Conservation (phyloP, 2,888 invertebrate genomes). For the Ophion costatus region DNA sequence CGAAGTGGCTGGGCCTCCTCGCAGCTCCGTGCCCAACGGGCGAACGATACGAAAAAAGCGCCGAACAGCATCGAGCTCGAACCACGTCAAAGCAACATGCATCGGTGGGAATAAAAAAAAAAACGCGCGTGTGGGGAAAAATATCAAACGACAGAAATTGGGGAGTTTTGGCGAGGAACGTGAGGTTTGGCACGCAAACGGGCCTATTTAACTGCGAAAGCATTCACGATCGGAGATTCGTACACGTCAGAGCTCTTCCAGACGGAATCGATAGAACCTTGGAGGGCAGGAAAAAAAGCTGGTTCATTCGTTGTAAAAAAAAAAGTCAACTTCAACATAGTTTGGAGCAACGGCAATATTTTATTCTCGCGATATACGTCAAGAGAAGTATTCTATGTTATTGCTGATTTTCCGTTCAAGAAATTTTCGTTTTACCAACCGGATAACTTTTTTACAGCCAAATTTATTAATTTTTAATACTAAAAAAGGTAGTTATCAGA, state of each 20-base stretch:
- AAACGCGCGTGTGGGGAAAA: not conserved
- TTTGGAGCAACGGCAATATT: not conserved
- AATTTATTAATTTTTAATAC: not conserved
- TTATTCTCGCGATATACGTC: not conserved
- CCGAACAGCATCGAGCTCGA: not conserved
- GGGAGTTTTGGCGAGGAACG: slow-evolving; percentile 35
- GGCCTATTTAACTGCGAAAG: not conserved
- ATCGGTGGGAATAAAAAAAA: not conserved
- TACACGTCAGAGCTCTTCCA: not conserved
- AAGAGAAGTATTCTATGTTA: no score
- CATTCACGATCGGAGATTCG: slow-evolving; percentile 3
- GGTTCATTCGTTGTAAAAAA: not conserved
- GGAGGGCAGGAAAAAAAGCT: not conserved
- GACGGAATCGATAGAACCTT: not conserved
- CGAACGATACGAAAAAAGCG: not conserved
- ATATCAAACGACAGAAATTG: slow-evolving; percentile 33
- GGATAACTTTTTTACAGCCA: not conserved
- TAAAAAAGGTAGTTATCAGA: no score
- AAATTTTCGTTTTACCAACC: no score
- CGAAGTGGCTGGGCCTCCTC: not conserved
- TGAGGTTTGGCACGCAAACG: slow-evolving; percentile 26
- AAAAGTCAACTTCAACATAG: not conserved
- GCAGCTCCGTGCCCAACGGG: not conserved
- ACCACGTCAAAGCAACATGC: not conserved
- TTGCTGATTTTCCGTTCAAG: no score